Evolutionary conservation across 2,113 vertebrate genomes (phyloP).

Genomic region (Dipodomys merriami): DNA sequence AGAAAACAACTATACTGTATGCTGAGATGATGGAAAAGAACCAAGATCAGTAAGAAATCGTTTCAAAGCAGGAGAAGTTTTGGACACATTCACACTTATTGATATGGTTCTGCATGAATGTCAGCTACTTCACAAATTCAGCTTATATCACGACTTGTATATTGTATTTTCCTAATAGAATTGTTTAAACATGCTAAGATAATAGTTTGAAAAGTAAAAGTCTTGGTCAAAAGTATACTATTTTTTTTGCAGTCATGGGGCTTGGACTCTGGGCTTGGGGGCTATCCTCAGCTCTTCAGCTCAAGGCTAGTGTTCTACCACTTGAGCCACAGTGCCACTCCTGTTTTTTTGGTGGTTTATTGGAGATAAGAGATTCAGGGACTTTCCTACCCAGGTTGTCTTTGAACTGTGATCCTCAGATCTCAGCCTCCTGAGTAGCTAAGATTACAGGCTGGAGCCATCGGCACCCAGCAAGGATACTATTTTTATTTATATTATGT

Average conservation of each 20-base stretch:
- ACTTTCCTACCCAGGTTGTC: too few relatives aligned
- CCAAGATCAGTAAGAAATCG: constrained; percentile 53
- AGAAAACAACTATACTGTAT: constrained; percentile 46
- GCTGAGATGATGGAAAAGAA: not conserved
- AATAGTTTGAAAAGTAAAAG: constrained; percentile 27
- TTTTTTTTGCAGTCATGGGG: not conserved
- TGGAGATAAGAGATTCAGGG: too few relatives aligned
- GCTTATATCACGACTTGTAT: not conserved
- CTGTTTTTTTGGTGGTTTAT: too few relatives aligned
- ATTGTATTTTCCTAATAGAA: not conserved
- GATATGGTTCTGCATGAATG: not conserved
- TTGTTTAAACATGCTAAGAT: not conserved
- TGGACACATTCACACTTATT: constrained; percentile 5
- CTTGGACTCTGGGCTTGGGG: too few relatives aligned
- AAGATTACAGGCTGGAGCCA: too few relatives aligned
- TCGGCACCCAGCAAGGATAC: too few relatives aligned
- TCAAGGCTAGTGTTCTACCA: too few relatives aligned
- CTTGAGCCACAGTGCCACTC: too few relatives aligned
- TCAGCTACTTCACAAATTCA: not conserved
- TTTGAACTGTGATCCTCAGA: too few relatives aligned
- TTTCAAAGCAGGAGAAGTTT: constrained; percentile 43
- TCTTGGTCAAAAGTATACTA: not conserved
- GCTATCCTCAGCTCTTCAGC: too few relatives aligned
- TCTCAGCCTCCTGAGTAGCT: too few relatives aligned
- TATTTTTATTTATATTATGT: not conserved